Conservation (phyloP, 2,113 vertebrate genomes). For the Corythoichthys haematopterus region DNA sequence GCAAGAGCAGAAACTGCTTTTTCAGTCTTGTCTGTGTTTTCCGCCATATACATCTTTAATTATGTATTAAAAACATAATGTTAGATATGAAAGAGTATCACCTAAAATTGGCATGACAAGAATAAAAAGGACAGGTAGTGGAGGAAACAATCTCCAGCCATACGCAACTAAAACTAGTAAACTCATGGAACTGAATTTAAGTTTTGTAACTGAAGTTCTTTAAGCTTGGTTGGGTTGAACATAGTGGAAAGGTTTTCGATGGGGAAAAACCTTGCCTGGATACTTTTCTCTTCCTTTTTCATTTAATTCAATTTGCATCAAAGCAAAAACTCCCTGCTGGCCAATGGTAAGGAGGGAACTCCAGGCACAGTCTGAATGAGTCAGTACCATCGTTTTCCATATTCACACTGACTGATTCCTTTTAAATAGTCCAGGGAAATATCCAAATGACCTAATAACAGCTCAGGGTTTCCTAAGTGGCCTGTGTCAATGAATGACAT, state of each 20-base stretch:
- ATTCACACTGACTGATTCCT: constrained; percentile 53
- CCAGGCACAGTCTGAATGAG: constrained; percentile 65
- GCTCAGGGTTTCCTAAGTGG: constrained; percentile 66
- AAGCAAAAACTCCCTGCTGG: constrained; percentile 54
- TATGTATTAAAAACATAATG: neutral
- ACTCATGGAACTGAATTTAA: neutral
- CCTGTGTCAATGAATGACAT: constrained; percentile 54
- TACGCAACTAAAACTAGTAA: neutral
- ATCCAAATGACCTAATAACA: constrained; percentile 75
- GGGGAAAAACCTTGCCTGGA: constrained; percentile 37
- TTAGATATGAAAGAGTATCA: constrained; percentile 37
- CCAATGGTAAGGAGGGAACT: constrained; percentile 70
- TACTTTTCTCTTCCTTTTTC: constrained; percentile 51
- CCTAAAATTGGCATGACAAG: constrained; percentile 39
- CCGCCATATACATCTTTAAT: neutral
- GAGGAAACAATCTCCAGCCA: constrained; percentile 48
- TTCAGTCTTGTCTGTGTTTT: too few relatives aligned
- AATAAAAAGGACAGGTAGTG: constrained; percentile 27
- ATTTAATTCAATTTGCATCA: constrained; percentile 44
- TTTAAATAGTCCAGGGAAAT: constrained; percentile 73
- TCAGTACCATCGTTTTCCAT: constrained; percentile 71
- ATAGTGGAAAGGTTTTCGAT: constrained; percentile 39
- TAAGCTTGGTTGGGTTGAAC: constrained; percentile 13
- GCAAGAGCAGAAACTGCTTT: too few relatives aligned
- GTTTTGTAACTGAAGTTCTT: neutral